Conservation (phyloP, 2,797 vertebrate genomes). For the Mustela erminea region DNA sequence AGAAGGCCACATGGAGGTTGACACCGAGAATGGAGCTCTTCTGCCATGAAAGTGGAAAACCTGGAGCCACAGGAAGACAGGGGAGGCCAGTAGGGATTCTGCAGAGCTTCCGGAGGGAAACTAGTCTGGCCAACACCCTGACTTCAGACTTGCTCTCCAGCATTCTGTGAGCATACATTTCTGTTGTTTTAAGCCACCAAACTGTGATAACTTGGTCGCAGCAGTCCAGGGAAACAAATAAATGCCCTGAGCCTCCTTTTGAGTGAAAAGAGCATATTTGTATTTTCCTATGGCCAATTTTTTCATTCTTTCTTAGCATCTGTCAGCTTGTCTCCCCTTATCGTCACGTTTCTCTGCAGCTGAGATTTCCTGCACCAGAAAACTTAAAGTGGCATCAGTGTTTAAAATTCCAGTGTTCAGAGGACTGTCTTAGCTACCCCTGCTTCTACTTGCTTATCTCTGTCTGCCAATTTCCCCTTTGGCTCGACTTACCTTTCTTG, state of each 20-base stretch:
- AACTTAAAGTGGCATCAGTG: not conserved
- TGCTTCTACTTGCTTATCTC: not conserved
- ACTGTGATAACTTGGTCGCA: not conserved
- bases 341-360: not conserved
- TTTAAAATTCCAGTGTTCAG: not conserved
- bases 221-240: not conserved
- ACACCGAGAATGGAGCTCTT: not conserved
- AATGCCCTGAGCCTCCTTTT: not conserved
- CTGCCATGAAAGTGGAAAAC: not conserved
- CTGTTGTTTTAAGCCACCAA: not conserved
- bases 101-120: not conserved
- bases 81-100: not conserved
- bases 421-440: too few species aligned
- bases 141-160: not conserved
- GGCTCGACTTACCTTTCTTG: not conserved
- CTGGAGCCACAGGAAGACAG: too few species aligned
- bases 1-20: not conserved
- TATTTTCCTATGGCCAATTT: not conserved
- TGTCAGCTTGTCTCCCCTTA: not conserved
- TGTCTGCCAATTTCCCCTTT: not conserved
- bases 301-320: not conserved
- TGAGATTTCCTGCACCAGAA: not conserved
- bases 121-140: not conserved
- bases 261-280: not conserved
- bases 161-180: not conserved